Conservation (phyloP, 2,888 invertebrate species). For the Linnaemya tessellans region DNA sequence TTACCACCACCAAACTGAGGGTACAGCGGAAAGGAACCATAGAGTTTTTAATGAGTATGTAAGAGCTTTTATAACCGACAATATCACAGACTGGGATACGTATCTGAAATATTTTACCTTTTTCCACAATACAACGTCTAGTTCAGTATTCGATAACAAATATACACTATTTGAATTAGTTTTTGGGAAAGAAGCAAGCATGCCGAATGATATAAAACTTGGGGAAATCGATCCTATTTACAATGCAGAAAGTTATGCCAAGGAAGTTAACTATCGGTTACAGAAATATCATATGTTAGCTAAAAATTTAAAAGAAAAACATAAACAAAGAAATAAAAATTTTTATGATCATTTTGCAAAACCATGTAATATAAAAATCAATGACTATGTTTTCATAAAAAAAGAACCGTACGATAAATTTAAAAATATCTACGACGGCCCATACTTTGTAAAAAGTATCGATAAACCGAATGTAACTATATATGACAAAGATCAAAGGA, state of each 20-base stretch:
- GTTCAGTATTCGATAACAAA: conserved; percentile 26
- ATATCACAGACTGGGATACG: not conserved
- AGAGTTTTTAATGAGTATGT: conserved; percentile 14
- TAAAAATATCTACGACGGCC: not conserved
- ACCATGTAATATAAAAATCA: too few species aligned
- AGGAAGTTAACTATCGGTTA: too few species aligned
- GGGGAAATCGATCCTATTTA: conserved; percentile 10
- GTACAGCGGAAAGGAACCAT: conserved; percentile 17
- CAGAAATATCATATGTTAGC: too few species aligned
- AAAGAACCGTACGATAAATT: too few species aligned
- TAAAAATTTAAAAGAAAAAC: too few species aligned
- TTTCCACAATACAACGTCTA: conserved; percentile 24
- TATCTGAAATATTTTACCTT: conserved; percentile 15
- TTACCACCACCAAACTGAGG: too few species aligned
- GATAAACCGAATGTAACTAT: not conserved
- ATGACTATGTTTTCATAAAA: not conserved
- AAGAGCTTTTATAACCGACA: not conserved
- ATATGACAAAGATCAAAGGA: not conserved
- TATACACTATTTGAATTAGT: conserved; percentile 41
- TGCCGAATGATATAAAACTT: conserved; percentile 6
- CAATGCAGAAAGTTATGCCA: too few species aligned
- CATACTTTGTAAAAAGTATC: not conserved
- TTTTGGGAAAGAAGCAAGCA: not conserved
- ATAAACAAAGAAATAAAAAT: too few species aligned
- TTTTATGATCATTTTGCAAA: not conserved